Evolutionary conservation across 1,140 invertebrate species (phyloP).

Genomic region (Coptotermes formosanus): DNA sequence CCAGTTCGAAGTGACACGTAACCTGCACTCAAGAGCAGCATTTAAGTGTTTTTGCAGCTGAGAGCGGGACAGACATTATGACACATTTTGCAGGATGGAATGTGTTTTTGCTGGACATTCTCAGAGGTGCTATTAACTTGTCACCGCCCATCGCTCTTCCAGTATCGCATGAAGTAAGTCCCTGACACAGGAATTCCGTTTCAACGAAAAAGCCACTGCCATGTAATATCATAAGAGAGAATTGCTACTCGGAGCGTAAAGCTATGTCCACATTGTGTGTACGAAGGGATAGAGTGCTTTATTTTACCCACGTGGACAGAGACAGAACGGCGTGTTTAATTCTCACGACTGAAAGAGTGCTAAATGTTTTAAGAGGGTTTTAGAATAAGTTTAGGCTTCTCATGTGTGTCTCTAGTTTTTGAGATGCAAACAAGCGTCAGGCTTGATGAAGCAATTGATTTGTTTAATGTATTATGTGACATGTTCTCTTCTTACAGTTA

Average conservation of each 20-base stretch:
- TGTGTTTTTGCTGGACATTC: conserved; percentile 7
- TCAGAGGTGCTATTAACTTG: neutral
- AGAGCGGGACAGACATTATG: neutral
- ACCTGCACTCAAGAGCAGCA: neutral
- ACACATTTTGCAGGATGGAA: neutral
- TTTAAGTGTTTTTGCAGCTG: neutral
- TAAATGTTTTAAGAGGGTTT: neutral
- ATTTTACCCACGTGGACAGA: neutral
- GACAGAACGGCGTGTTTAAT: neutral
- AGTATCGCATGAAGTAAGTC: neutral
- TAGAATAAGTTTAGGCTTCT: no score
- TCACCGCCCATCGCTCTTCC: neutral
- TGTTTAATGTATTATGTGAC: no score
- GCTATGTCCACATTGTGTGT: neutral
- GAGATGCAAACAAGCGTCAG: no score
- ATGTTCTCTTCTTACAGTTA: no score
- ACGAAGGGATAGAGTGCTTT: neutral
- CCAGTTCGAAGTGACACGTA: neutral
- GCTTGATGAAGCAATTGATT: no score
- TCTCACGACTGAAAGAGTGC: neutral
- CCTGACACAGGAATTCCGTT: conserved; percentile 4
- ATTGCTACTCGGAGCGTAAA: neutral
- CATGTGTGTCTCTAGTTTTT: no score
- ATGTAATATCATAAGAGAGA: neutral
- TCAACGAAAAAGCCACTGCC: neutral